Base-by-base conservation (phyloP, 2,113 vertebrate species). In the Lonchura striata region DNA sequence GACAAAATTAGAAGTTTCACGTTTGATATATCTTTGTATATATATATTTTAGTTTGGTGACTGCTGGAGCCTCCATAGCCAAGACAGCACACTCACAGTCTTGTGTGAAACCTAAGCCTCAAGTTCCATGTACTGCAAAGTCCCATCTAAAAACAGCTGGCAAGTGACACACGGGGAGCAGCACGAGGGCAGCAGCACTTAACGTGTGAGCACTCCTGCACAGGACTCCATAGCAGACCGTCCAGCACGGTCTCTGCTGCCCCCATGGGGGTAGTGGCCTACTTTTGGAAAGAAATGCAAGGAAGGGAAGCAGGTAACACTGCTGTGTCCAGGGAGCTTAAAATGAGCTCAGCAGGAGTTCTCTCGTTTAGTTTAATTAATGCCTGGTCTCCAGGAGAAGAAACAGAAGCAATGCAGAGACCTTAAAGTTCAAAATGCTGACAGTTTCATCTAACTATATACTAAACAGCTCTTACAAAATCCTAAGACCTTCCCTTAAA, bases 351-450 rank as follows among this genome's bases (percentile, higher is more conserved):
- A 57, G 52, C 8, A 69, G 35, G 65, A 95, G 77, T 91, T 83
- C 61, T 78, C n/a, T n/a, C 53, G 49, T 72, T 31, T 10, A 30
- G 37, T 41, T 91, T 80, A 57, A 79, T 79, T n/a, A 49, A 9
- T 4, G 12, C 5, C 9, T 56, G 37, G 46, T 80, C 42, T 91
- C 66, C 42, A 54, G 21, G 42, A 83, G 24, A 75, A 47, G 54
- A 77, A 94, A 95, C 44, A 71, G 31, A 76, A 86, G 1, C 11
- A 88, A 77, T 10, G 15, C 41, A 70, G 35, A 75, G 68, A 25
- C 24, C 33, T 44, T 65, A 30, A 91, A 91, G 49, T 85, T 92
- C 65, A 80, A 39, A 82, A 77, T 54, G 39, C 75, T 92, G 53
- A 66, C 30, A 13, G 22, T 57, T 30, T 15, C 7, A 59, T 23